phyloP scores from a whole-genome alignment of 2,888 invertebrate species.

The Gymnoscelis rufifasciata region DNA sequence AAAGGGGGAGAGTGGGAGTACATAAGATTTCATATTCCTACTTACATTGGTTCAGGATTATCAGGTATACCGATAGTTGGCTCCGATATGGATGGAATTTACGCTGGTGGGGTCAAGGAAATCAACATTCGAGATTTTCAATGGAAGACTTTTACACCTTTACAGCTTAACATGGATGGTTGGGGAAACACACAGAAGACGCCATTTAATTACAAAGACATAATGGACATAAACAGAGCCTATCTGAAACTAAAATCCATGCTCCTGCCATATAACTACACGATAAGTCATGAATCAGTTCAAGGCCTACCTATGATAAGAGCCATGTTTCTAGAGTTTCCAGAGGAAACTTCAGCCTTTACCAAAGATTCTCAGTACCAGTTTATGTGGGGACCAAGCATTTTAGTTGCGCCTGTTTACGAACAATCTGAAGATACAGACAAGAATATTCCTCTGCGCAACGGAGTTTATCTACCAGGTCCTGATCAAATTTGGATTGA shows the following conservation, averaged over 20 bases:
- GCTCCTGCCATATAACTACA: conserved; percentile 68
- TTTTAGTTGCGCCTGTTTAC: conserved; percentile 66
- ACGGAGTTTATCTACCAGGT: conserved; percentile 59
- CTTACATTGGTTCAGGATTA: conserved; percentile 64
- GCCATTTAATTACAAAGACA: conserved; percentile 58
- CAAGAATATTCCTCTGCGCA: conserved; percentile 39
- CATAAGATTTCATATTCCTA: conserved; percentile 70
- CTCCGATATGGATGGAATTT: conserved; percentile 72
- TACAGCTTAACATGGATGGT: conserved; percentile 72
- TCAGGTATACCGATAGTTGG: conserved; percentile 67
- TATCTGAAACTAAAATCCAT: conserved; percentile 68
- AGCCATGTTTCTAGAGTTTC: conserved; percentile 68
- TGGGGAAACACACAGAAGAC: conserved; percentile 64
- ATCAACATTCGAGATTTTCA: conserved; percentile 67
- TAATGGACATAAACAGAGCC: conserved; percentile 58
- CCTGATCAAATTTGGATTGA: conserved; percentile 62
- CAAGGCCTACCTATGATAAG: conserved; percentile 63
- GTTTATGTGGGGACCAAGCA: conserved; percentile 69
- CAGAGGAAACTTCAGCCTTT: conserved; percentile 46
- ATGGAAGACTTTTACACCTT: conserved; percentile 70
- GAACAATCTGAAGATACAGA: conserved; percentile 30
- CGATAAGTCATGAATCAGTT: conserved; percentile 53
- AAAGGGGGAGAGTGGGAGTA: conserved; percentile 70
- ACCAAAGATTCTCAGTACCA: conserved; percentile 67
- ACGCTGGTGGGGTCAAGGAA: conserved; percentile 49